Percentiles rank a stretch among this genome's conserved stretches.
Evolutionary conservation across 2,888 invertebrate species (phyloP).

Genomic region (Automeris io): DNA sequence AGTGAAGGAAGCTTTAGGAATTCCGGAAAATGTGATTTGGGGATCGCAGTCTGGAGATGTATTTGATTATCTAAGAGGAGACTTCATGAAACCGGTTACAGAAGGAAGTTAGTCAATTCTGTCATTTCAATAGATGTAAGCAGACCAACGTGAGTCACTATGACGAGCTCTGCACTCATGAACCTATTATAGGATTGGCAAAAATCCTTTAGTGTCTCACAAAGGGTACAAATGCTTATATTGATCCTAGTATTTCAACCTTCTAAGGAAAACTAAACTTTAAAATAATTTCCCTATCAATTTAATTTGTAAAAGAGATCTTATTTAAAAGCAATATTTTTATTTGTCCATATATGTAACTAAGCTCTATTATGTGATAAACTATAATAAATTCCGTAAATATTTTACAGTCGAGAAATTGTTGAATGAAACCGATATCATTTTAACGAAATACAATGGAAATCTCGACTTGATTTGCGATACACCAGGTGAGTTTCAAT

Average conservation of each 20-base stretch:
- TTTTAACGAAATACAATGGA: constrained; percentile 84
- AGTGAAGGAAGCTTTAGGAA: constrained; percentile 80
- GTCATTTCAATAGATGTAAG: too few species aligned
- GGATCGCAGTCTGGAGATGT: constrained; percentile 78
- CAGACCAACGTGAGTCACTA: too few species aligned
- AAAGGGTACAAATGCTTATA: too few species aligned
- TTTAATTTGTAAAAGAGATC: too few species aligned
- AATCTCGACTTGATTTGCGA: constrained; percentile 91
- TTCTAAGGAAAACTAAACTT: too few species aligned
- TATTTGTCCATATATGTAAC: too few species aligned
- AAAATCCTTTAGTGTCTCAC: not conserved
- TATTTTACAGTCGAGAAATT: constrained; percentile 79
- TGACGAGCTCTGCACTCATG: too few species aligned
- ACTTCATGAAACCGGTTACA: constrained; percentile 90
- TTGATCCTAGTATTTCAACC: too few species aligned
- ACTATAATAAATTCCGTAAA: not conserved
- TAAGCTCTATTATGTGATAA: too few species aligned
- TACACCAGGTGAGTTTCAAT: constrained; percentile 80
- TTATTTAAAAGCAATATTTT: too few species aligned
- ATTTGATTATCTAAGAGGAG: constrained; percentile 76
- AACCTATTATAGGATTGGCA: not conserved
- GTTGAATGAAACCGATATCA: constrained; percentile 81
- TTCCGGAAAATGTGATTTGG: constrained; percentile 81
- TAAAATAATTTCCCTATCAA: too few species aligned
- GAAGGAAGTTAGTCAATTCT: constrained; percentile 55